Base-by-base conservation (phyloP, 1,140 invertebrate species). In the Scaptomyza pallida region DNA sequence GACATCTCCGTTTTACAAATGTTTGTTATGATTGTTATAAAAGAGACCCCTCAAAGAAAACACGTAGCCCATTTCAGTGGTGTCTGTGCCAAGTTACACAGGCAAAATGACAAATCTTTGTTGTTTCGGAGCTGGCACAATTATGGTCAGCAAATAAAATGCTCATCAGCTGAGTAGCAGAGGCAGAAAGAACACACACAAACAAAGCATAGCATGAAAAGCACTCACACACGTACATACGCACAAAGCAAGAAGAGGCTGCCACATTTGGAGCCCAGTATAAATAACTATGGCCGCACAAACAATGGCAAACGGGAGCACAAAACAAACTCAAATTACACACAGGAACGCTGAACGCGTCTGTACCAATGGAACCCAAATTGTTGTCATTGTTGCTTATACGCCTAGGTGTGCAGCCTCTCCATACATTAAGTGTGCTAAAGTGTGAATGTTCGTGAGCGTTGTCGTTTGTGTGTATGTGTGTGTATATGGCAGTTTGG, bases 131-230 rank as follows among this genome's bases (percentile, higher is more conserved):
- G 16, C 30, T 12, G 67, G 33, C 64, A 80, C 76, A 79, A 83
- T 86, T 85, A 86, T 80, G 73, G 73, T 57, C 73, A 61, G 72
- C 82, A 85, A 85, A 85, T 85, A 67, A 79, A 80, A 83, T 62
- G 76, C 61, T 63, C 79, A 71, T 82, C 70, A 74, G 54, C 30
- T 30, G 50, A 64, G 40, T 12, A 69, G 47, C 51, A 50, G 15
- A 17, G 62, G 47, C 51, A 50, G 15, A 17, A 51, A 35, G 1
- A 12, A 16, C 33, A 16, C 6, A 13, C 33, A 30, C 26, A 30
- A 30, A 6, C 23, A 26, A 26, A 26, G 23, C 50, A 26, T 21
- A 21, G 45, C n/a, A 52, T 37, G 59, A 75, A 80, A 67, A 61
- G 55, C 10, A 56, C 69, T 64, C 63, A 35, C 44, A 16, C n/a